A percentile compares a stretch with the other conserved stretches of the same genome.
Conservation (phyloP, 2,113 vertebrate genomes). For the Redunca redunca region DNA sequence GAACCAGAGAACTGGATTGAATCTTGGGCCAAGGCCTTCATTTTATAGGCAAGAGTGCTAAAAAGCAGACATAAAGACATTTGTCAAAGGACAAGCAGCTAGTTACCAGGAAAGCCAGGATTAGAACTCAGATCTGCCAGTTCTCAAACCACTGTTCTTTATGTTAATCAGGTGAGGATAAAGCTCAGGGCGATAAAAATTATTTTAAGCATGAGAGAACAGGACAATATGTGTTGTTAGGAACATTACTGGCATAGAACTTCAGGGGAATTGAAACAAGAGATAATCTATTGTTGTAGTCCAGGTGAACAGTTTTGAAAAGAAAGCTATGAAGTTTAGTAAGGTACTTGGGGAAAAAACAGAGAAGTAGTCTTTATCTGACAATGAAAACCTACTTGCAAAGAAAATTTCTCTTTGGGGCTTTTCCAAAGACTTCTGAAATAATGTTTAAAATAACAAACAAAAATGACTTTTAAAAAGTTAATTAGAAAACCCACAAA, state of each 20-base stretch:
- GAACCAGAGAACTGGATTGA: background rate
- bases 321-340: background rate
- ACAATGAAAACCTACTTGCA: background rate
- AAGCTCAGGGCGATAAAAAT: background rate
- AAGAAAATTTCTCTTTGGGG: background rate
- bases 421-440: conserved; percentile 26
- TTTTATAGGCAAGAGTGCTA: background rate
- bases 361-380: background rate
- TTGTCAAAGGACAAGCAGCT: background rate
- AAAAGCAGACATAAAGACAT: conserved; percentile 3
- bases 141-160: conserved; percentile 45
- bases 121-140: conserved; percentile 19
- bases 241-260: background rate
- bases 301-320: background rate
- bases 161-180: conserved; percentile 19
- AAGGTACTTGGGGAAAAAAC: background rate
- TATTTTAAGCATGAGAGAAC: conserved; percentile 12
- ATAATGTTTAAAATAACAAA: conserved; percentile 31
- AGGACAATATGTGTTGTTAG: background rate
- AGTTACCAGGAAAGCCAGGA: conserved; percentile 9
- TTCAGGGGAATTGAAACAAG: background rate
- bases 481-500: background rate
- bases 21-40: background rate
- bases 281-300: background rate
- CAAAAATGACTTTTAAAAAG: background rate